phyloP scores from a whole-genome alignment of 2,888 invertebrate species.

The Crioceris asparagi region DNA sequence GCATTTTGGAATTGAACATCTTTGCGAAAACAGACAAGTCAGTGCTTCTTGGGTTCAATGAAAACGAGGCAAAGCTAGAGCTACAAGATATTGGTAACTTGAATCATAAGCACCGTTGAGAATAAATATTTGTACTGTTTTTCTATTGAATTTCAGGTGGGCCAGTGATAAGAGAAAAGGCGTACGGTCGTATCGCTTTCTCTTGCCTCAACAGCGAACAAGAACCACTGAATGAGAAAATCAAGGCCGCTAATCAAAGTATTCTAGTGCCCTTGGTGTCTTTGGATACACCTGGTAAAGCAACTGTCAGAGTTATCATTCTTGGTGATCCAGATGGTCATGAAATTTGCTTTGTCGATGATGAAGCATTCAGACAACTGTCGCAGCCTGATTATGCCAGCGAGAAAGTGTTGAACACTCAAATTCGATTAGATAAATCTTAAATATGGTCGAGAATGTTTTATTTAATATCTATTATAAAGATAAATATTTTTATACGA shows the following conservation, averaged over 20 bases:
- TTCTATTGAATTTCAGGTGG: conserved; percentile 37
- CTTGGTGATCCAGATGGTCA: conserved; percentile 94
- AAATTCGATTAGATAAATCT: conserved; percentile 58
- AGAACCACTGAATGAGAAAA: conserved; percentile 60
- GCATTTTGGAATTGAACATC: conserved; percentile 62
- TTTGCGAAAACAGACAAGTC: conserved; percentile 52
- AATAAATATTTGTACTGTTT: neutral
- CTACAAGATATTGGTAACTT: conserved; percentile 58
- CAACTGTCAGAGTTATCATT: conserved; percentile 91
- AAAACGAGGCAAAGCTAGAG: conserved; percentile 67
- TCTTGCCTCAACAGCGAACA: conserved; percentile 72
- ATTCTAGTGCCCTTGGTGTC: conserved; percentile 83
- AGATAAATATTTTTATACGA: neutral
- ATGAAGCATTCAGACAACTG: conserved; percentile 82
- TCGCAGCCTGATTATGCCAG: conserved; percentile 79
- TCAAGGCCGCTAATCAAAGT: conserved; percentile 57
- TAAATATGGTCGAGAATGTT: conserved; percentile 14
- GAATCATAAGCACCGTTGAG: neutral
- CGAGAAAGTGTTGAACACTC: conserved; percentile 66
- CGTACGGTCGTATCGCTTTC: conserved; percentile 94
- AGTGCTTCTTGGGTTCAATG: conserved; percentile 57
- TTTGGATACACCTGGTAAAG: conserved; percentile 96
- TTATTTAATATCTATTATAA: conserved; percentile 1
- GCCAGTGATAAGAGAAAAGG: conserved; percentile 71
- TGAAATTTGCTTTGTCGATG: conserved; percentile 98